phyloP scores from a whole-genome alignment of 2,888 invertebrate species.

The Drosophila trichaetosa region DNA sequence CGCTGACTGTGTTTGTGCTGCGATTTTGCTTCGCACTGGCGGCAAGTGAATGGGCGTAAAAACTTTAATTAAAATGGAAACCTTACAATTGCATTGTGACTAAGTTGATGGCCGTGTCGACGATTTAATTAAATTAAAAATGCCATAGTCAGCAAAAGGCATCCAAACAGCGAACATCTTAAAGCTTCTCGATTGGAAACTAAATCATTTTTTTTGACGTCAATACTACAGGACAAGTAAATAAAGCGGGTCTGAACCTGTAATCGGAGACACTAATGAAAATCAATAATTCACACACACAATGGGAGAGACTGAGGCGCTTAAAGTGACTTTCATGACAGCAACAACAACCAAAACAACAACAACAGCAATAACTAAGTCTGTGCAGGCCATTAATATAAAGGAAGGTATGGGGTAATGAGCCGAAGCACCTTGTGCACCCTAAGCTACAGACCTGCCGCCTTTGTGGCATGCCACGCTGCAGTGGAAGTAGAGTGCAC shows the following conservation, averaged over 20 bases:
- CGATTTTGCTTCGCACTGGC: constrained; percentile 56
- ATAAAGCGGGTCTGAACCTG: constrained; percentile 47
- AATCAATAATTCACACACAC: constrained; percentile 75
- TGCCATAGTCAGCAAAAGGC: constrained; percentile 23
- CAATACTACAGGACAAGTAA: constrained; percentile 44
- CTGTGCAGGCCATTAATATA: constrained; percentile 66
- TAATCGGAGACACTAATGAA: constrained; percentile 74
- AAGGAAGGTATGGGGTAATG: constrained; percentile 62
- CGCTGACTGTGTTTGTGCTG: constrained; percentile 54
- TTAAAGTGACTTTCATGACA: constrained; percentile 63
- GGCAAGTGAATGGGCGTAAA: constrained; percentile 70
- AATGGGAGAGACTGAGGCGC: constrained; percentile 48
- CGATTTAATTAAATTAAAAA: constrained; percentile 76
- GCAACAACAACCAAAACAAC: constrained; percentile 16
- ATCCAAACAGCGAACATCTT: constrained; percentile 17
- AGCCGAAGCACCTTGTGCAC: constrained; percentile 55
- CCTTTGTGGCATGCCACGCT: constrained; percentile 46
- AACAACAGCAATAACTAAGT: constrained; percentile 33
- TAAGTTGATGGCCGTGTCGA: constrained; percentile 43
- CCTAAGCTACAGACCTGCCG: constrained; percentile 52
- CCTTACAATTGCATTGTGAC: constrained; percentile 76
- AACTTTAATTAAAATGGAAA: constrained; percentile 79
- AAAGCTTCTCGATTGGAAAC: constrained; percentile 37
- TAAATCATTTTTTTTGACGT: constrained; percentile 58
- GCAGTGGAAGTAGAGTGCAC: not conserved